Conservation (phyloP, 2,113 vertebrate genomes). For the Leucopsar rothschildi region DNA sequence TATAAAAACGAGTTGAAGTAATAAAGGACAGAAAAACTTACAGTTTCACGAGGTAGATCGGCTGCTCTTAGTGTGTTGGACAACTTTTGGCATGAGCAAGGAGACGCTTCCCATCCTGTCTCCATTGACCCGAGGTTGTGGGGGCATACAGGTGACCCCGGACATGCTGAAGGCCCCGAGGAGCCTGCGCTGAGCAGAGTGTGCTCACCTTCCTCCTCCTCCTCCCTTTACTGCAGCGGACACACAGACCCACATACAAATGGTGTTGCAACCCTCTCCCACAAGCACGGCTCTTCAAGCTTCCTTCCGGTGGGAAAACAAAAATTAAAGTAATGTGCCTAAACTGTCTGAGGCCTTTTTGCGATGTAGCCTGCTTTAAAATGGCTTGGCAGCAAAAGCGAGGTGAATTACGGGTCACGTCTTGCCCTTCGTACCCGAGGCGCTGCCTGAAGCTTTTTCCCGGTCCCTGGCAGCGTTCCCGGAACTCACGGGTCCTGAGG, state of each 20-base stretch:
- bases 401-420: background rate
- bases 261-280: background rate
- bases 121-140: rapidly evolving
- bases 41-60: background rate
- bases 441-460: background rate
- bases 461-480: rapidly evolving
- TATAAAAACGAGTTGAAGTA: background rate
- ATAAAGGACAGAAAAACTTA: background rate
- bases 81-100: background rate
- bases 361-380: background rate
- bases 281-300: background rate
- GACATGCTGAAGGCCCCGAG: background rate
- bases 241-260: rapidly evolving
- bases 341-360: background rate
- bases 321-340: background rate
- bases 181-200: background rate
- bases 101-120: background rate
- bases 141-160: too few relatives aligned
- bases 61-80: background rate
- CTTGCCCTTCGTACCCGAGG: background rate
- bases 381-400: background rate
- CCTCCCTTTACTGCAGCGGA: background rate
- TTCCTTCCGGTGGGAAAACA: background rate
- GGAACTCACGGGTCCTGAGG: rapidly evolving
- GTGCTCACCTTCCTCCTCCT: background rate